These are phyloP conservation scores for Linyphia triangularis DNA, from an alignment of 2,888 invertebrate species.

Conservation along the genomic window DNA sequence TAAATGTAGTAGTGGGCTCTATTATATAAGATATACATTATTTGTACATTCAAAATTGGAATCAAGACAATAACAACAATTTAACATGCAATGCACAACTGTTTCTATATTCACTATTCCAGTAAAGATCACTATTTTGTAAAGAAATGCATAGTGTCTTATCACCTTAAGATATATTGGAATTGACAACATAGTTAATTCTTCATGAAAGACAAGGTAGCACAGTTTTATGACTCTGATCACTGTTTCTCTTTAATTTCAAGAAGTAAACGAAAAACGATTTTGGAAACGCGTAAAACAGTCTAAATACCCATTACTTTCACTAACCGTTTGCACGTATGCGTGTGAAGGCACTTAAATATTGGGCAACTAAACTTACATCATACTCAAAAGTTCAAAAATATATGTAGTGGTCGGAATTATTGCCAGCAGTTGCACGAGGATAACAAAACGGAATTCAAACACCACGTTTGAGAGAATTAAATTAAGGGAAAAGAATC, in stretches of 20 bases:
- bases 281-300: background rate
- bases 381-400: constrained; percentile 59
- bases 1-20: no score
- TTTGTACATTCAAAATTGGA: background rate
- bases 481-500: background rate
- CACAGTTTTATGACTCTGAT: background rate
- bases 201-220: constrained; percentile 68
- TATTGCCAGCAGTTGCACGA: constrained; percentile 64
- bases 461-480: background rate
- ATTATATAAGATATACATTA: background rate
- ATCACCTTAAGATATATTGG: background rate
- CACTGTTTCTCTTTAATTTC: background rate
- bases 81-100: background rate
- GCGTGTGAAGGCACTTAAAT: constrained; percentile 74
- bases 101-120: background rate
- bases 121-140: background rate
- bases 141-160: background rate
- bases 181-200: constrained; percentile 6
- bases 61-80: background rate
- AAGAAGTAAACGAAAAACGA: background rate
- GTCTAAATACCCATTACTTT: constrained; percentile 6
- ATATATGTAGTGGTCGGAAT: constrained; percentile 68
- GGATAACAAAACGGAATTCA: constrained; percentile 3
- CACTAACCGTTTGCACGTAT: constrained; percentile 53
- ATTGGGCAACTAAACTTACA: constrained; percentile 73